Evolutionary conservation across 2,797 vertebrate genomes (phyloP).

Genomic region (Lepilemur septentrionalis): DNA sequence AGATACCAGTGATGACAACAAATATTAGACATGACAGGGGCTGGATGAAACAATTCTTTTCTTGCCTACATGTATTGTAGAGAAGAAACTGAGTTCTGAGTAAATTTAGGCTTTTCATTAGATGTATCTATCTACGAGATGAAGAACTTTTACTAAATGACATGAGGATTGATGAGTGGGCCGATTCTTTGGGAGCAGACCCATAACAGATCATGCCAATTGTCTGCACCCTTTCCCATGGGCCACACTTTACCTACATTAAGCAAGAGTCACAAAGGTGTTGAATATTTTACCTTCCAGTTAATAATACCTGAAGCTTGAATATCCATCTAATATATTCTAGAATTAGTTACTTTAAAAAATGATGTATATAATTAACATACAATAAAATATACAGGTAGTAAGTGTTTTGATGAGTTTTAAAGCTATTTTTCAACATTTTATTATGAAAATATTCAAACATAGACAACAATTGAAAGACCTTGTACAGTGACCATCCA

Average conservation of each 20-base stretch:
- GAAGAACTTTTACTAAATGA: not conserved
- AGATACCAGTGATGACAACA: not conserved
- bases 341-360: not conserved
- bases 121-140: not conserved
- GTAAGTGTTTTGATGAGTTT: not conserved
- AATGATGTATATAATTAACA: not conserved
- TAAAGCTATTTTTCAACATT: not conserved
- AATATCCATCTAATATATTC: not conserved
- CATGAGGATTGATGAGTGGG: not conserved
- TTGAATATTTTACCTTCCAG: not conserved
- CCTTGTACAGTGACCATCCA: not conserved
- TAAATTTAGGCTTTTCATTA: not conserved
- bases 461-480: not conserved
- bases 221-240: not conserved
- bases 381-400: not conserved
- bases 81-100: not conserved
- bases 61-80: not conserved
- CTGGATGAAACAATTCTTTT: not conserved
- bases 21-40: not conserved
- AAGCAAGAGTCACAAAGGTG: not conserved
- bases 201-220: not conserved
- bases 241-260: not conserved
- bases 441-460: not conserved
- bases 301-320: not conserved
- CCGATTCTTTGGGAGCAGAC: not conserved